Percentiles rank a stretch among this genome's conserved stretches.
Evolutionary conservation across 2,888 invertebrate species (phyloP).

Genomic region (Scotopteryx bipunctaria): DNA sequence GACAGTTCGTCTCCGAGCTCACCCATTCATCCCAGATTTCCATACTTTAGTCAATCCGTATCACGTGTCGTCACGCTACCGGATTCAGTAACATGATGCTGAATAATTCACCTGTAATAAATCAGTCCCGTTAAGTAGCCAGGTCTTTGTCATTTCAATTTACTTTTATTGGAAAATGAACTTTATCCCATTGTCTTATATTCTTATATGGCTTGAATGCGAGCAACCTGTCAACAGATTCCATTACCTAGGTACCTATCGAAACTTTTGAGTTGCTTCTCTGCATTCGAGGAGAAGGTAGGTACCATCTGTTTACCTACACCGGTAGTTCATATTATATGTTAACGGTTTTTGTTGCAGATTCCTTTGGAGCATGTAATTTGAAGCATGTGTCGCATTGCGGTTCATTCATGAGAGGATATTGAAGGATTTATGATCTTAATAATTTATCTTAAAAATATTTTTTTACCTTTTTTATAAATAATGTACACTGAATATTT

Average conservation of each 20-base stretch:
- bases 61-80: conserved; percentile 43
- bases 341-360: conserved; percentile 16
- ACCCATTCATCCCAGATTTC: conserved; percentile 16
- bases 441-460: background rate
- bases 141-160: background rate
- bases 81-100: conserved; percentile 69
- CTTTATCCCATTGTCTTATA: background rate
- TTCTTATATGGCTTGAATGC: background rate
- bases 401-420: conserved; percentile 20
- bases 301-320: conserved; percentile 24
- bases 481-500: too few species aligned
- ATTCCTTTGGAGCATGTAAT: conserved; percentile 33
- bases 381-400: conserved; percentile 21
- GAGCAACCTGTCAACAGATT: background rate
- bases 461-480: too few species aligned
- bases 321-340: conserved; percentile 16
- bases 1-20: conserved; percentile 10
- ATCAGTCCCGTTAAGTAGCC: conserved; percentile 54
- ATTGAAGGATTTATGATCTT: conserved; percentile 1
- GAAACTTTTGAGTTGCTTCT: too few species aligned
- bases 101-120: conserved; percentile 72
- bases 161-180: background rate
- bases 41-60: conserved; percentile 15
- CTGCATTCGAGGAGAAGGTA: conserved; percentile 1
- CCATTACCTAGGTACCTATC: background rate